phyloP scores from a whole-genome alignment of 35 echinoderm and acorn worm species.

The Strongylocentrotus purpuratus region DNA sequence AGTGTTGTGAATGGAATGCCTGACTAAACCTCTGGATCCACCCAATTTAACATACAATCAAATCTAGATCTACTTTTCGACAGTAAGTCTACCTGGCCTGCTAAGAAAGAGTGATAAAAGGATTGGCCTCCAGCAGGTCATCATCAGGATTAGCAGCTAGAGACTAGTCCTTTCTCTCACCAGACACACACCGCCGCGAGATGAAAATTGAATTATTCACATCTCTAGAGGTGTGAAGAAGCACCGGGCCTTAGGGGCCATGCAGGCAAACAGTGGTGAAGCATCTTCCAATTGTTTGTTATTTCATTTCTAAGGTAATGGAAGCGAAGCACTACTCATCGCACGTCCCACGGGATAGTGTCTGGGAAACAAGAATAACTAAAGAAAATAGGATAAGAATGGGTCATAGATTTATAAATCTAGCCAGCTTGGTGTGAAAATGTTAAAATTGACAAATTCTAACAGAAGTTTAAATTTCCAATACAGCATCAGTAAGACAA shows the following conservation, averaged over 20 bases:
- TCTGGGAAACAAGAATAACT: neutral
- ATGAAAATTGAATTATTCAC: neutral
- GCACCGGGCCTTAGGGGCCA: neutral
- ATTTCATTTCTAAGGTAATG: constrained; percentile 5
- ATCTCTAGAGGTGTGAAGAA: neutral
- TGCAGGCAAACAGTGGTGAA: neutral
- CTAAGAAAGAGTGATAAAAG: neutral
- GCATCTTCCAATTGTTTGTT: neutral
- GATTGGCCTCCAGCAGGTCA: neutral
- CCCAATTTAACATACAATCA: constrained; percentile 4
- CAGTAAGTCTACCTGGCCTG: neutral
- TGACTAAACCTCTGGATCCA: neutral
- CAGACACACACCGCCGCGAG: neutral
- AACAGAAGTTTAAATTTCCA: neutral
- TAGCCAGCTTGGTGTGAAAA: neutral
- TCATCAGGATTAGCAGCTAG: neutral
- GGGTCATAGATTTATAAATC: neutral
- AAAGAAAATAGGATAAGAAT: neutral
- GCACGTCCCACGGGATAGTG: neutral
- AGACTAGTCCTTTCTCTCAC: neutral
- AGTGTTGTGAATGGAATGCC: neutral
- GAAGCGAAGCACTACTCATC: neutral
- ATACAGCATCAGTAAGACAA: neutral
- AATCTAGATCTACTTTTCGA: neutral
- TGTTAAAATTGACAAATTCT: neutral